Conservation (phyloP, 2,888 invertebrate genomes). For the Ornithoptera priamus region DNA sequence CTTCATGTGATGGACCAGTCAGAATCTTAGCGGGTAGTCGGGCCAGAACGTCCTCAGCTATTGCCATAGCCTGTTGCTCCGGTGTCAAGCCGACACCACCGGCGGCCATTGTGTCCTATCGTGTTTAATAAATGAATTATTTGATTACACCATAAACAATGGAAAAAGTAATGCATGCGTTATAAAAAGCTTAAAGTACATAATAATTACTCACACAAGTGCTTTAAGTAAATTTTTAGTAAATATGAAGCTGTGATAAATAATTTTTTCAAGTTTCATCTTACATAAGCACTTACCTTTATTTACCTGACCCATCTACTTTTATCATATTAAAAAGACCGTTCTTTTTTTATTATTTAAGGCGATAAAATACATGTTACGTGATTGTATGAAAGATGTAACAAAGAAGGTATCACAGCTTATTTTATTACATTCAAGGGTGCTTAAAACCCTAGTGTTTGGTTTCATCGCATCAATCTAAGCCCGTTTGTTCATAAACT, state of each 20-base stretch:
- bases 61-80: constrained; percentile 89
- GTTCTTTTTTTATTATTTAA: not conserved
- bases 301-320: too few relatives aligned
- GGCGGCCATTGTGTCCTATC: constrained; percentile 82
- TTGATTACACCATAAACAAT: too few relatives aligned
- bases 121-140: too few relatives aligned
- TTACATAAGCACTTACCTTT: too few relatives aligned
- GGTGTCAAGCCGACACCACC: constrained; percentile 84
- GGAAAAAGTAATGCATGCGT: not conserved
- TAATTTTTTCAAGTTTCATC: too few relatives aligned
- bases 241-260: too few relatives aligned
- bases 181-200: not conserved
- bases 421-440: not conserved
- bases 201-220: not conserved
- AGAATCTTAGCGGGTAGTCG: constrained; percentile 86
- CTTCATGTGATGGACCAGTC: constrained; percentile 83
- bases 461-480: constrained; percentile 7
- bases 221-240: not conserved
- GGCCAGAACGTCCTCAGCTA: constrained; percentile 87
- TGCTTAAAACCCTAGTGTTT: not conserved
- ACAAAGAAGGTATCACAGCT: not conserved
- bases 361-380: not conserved
- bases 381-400: not conserved
- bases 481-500: constrained; percentile 20
- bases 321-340: too few relatives aligned